phyloP scores from a whole-genome alignment of 2,797 vertebrate genomes.

The Epinephelus malabaricus region DNA sequence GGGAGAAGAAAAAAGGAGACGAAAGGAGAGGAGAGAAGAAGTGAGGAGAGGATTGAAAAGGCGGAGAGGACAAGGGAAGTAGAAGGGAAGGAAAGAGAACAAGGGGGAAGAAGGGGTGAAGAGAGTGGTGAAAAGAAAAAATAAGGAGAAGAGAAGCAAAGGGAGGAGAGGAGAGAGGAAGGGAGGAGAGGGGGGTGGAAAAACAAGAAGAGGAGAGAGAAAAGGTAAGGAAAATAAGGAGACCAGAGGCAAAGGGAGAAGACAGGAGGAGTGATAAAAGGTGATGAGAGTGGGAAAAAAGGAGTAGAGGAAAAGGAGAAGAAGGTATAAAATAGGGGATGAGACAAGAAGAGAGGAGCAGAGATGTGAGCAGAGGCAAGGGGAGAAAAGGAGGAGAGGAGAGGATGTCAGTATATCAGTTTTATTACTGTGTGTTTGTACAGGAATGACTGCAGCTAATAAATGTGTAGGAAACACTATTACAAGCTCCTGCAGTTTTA shows the following conservation, averaged over 20 bases:
- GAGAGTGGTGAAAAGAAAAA: not conserved
- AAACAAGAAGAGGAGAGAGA: not conserved
- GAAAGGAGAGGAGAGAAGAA: not conserved
- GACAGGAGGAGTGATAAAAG: no score
- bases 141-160: not conserved
- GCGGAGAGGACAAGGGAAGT: not conserved
- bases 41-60: not conserved
- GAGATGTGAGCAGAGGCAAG: not conserved
- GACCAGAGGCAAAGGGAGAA: not conserved
- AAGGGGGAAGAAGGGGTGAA: not conserved
- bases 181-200: no score
- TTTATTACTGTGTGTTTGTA: slow-evolving; percentile 79
- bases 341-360: not conserved
- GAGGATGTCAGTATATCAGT: slow-evolving; percentile 72
- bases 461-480: slow-evolving; percentile 83
- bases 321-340: not conserved
- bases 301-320: no score
- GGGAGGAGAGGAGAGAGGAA: not conserved
- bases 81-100: not conserved
- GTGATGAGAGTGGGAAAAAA: no score
- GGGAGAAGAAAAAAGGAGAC: not conserved
- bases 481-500: slow-evolving; percentile 82
- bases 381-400: slow-evolving; percentile 6
- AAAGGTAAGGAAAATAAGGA: no score
- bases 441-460: slow-evolving; percentile 79